phyloP scores from a whole-genome alignment of 2,113 vertebrate genomes.

The Cichladusa arquata region DNA sequence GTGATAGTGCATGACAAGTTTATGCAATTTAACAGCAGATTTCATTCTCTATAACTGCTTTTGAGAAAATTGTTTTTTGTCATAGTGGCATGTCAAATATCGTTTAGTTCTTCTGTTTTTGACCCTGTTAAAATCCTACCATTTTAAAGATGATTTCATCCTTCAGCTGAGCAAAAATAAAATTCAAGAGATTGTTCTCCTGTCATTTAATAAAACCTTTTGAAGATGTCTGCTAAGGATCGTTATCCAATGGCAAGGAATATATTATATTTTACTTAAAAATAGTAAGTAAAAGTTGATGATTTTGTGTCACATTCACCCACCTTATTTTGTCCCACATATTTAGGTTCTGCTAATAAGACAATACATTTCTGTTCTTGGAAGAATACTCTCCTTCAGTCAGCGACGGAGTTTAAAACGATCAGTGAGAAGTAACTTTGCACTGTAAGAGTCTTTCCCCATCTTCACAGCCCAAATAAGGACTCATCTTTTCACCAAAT shows the following conservation, averaged over 20 bases:
- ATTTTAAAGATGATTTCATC: not conserved
- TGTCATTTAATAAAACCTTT: not conserved
- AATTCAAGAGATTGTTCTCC: not conserved
- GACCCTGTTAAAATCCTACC: not conserved
- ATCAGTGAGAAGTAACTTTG: not conserved
- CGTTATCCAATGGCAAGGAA: not conserved
- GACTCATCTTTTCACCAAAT: not conserved
- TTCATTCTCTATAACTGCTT: not conserved
- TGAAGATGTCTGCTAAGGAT: not conserved
- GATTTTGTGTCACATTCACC: not conserved
- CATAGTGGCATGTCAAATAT: not conserved
- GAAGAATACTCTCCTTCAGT: not conserved
- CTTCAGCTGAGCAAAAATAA: not conserved
- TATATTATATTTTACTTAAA: not conserved
- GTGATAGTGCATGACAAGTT: not conserved
- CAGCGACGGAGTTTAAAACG: not conserved
- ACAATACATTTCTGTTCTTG: not conserved
- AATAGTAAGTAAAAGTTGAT: not conserved
- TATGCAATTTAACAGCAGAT: not conserved
- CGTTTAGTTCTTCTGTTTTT: not conserved
- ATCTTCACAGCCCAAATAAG: not conserved
- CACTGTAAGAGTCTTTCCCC: rapidly evolving
- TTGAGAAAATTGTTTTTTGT: not conserved
- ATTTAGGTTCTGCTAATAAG: not conserved
- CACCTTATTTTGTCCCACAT: not conserved